Evolutionary conservation across 2,113 vertebrate species (phyloP), one percentile per base, ranked within the genome.

Genomic region (Scortum barcoo): DNA sequence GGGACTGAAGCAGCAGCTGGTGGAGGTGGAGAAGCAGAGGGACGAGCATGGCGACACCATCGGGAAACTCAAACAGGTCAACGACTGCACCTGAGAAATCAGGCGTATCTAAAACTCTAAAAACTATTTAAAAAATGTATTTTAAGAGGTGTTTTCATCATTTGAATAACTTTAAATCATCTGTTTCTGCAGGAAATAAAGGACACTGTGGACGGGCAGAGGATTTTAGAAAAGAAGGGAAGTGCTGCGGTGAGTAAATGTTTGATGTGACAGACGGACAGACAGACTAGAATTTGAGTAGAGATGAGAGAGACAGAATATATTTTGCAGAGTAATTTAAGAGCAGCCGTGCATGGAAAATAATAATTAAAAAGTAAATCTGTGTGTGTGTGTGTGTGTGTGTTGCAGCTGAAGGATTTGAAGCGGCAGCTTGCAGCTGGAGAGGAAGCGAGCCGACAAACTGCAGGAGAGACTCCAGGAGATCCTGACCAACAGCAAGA

Each of bases 381-480:
- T 28, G 38, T 58, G 20, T 42, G 33, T 30, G 58, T 14, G 26
- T 70, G 56, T 26, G n/a, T n/a, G n/a, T n/a, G n/a, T n/a, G n/a
- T n/a, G n/a, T n/a, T 24, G 44, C 50, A 98, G 97, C 93, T 97
- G 63, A 98, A 98, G 88, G 97, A 98, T 53, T 90, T 98, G 84
- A 98, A 97, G 89, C 92, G 97, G n/a, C 97, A 98, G 94, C 94
- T n/a, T 98, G 66, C 97, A 98, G 60, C 86, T 97, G 74, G 97
- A 98, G 92, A 94, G 97, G 91, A 98, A 96, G 84, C 88, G 97
- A 80, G 97, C 96, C 0, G 97, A 98, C 86, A 97, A 97, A 66
- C 96, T 98, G 42, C 97, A 98, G 92, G 97, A 98, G 87, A 90
- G 97, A 28, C 95, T 98, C 1, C 97, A 98, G 91, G 97, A 98